A percentile compares a stretch with the other conserved stretches of the same genome.
These are phyloP conservation scores for Gisinianus flammeolus DNA, from an alignment of 2,888 invertebrate species.

Conservation along the genomic window DNA sequence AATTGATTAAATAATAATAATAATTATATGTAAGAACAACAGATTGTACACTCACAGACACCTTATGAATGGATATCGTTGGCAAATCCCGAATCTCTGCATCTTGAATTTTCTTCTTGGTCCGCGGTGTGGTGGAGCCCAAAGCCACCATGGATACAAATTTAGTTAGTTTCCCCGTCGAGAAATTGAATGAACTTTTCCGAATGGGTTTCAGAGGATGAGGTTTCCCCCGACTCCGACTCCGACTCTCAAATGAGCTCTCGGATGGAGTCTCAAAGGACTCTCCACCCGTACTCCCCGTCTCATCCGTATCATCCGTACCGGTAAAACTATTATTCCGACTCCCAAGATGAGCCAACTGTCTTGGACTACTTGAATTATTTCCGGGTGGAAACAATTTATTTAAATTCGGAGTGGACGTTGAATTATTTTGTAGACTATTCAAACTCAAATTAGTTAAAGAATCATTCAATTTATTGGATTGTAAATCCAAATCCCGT, in stretches of 20 bases:
- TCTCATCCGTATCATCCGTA: conserved; percentile 9
- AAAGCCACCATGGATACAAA: conserved; percentile 14
- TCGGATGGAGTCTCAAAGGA: conserved; percentile 31
- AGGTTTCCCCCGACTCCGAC: neutral
- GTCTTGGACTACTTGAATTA: too few relatives aligned
- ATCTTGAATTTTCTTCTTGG: too few relatives aligned
- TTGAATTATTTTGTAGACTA: neutral
- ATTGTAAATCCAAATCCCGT: conserved; percentile 30
- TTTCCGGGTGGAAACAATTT: conserved; percentile 40
- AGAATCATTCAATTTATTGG: neutral
- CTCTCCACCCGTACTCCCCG: conserved; percentile 16
- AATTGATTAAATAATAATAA: too few relatives aligned
- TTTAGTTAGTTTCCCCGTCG: conserved; percentile 9
- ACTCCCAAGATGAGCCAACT: conserved; percentile 1
- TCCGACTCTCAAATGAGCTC: neutral
- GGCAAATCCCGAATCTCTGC: too few relatives aligned
- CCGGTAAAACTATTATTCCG: neutral
- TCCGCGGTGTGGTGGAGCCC: neutral
- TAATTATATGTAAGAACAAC: too few relatives aligned
- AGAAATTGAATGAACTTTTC: conserved; percentile 10
- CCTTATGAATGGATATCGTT: too few relatives aligned
- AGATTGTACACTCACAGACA: too few relatives aligned
- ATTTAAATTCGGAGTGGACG: conserved; percentile 54
- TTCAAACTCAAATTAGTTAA: neutral
- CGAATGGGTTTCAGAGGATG: neutral